Conservation (phyloP, 2,113 vertebrate species). For the Pavo muticus region DNA sequence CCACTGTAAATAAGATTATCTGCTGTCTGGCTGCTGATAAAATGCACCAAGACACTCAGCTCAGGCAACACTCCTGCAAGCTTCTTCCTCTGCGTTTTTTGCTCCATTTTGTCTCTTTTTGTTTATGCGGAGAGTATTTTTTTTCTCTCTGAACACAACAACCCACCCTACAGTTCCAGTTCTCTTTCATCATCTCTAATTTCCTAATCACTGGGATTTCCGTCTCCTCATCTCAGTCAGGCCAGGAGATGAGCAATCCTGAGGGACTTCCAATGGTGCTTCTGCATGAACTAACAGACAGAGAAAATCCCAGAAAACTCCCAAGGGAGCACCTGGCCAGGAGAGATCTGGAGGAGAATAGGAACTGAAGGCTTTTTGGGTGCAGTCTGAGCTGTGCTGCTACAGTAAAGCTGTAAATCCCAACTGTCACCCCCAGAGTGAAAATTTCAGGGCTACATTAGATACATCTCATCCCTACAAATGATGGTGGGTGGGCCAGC, state of each 20-base stretch:
- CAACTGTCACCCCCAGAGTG: neutral
- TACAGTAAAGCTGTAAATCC: neutral
- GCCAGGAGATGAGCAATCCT: neutral
- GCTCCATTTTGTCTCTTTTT: neutral
- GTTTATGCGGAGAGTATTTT: neutral
- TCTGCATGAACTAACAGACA: neutral
- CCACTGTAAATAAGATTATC: constrained; percentile 46
- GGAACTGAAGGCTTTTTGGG: neutral
- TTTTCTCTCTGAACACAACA: neutral
- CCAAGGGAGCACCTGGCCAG: neutral
- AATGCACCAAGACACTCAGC: neutral
- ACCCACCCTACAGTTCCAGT: neutral
- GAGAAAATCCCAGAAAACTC: neutral
- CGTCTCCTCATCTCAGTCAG: neutral
- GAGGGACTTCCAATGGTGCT: neutral
- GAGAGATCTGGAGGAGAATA: neutral
- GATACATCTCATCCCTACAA: neutral
- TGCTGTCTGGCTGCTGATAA: constrained; percentile 6
- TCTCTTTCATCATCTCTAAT: neutral
- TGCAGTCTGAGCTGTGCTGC: neutral
- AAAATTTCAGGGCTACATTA: neutral
- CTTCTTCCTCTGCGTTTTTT: neutral
- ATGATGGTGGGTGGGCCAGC: neutral
- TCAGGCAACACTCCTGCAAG: neutral
- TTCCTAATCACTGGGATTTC: neutral